A percentile compares a stretch with the other conserved stretches of the same genome.
These are phyloP conservation scores for Thamnophis sirtalis DNA, from an alignment of 2,113 vertebrate species.

Conservation along the genomic window DNA sequence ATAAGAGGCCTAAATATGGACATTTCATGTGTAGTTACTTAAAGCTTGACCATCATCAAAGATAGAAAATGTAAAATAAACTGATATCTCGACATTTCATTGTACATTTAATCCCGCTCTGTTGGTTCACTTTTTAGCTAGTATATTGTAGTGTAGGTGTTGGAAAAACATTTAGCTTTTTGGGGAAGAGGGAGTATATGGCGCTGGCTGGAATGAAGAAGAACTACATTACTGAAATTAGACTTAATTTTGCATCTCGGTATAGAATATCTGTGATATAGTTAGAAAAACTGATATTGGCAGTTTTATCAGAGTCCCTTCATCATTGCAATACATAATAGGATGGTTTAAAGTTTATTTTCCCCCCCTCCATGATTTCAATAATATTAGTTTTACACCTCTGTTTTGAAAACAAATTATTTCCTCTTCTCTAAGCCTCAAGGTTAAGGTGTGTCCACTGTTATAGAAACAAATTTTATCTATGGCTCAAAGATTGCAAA, in stretches of 20 bases:
- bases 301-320: not conserved
- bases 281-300: not conserved
- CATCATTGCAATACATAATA: not conserved
- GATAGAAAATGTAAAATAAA: not conserved
- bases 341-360: not conserved
- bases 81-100: not conserved
- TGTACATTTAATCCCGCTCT: not conserved
- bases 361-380: not conserved
- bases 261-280: not conserved
- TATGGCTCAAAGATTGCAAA: not conserved
- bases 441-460: not conserved
- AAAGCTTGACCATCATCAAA: not conserved
- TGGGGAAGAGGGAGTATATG: rapidly evolving
- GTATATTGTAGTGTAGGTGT: not conserved
- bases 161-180: not conserved
- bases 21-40: not conserved
- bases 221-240: not conserved
- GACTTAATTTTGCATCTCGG: not conserved
- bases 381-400: not conserved
- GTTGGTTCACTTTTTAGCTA: not conserved
- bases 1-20: not conserved
- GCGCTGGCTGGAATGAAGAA: not conserved
- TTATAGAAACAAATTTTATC: not conserved
- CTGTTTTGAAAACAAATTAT: not conserved
- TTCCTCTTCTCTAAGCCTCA: not conserved